Base-by-base conservation (phyloP, 92 coral and sea anemone species). In the Zoanthus sociatus region DNA sequence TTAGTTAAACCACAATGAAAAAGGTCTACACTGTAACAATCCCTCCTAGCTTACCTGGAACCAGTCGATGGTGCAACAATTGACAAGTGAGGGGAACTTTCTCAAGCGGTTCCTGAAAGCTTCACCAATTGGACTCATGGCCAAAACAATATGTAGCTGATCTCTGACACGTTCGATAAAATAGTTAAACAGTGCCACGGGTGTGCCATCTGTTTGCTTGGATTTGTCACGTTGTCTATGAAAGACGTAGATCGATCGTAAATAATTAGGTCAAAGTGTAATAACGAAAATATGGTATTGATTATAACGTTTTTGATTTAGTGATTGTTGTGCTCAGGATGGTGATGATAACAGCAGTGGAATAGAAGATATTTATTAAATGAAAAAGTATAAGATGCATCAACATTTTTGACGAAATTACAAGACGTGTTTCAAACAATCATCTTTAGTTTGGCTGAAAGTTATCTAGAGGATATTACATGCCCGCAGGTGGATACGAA, bases 121-220 rank as follows among this genome's bases (percentile, higher is more conserved):
- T 75, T 97, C 99, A 71, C 99, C 99, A 83, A 97, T 97, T 55
- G 99, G 99, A 75, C 99, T 97, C 99, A 97, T 97, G 37, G 99
- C 99, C 33, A 97, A 89, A 12, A 97, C 99, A n/a, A 97, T 97
- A 50, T 97, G 99, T 61, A 97, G 93, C 84, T 97, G 99, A 90
- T 97, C 94, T 26, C 99, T 92, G 73, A 97, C 99, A 54, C 99
- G 98, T 69, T 97, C 99, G 51, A 97, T 90, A 71, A 97, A 97
- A 87, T 93, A 97, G 91, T 97, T 97, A 77, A 97, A 97, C 69
- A 97, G 94, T 14, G 99, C 98, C 14, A 97, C 99, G 33, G 99
- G 99, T 4, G 97, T 79, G 69, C 99, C 99, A 71, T 97, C 99
- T 54, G 99, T 97, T 88, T 97, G 99, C 87, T 97, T 97, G 87